Evolutionary conservation across 2,888 invertebrate genomes (phyloP).

Genomic region (Parelbella ahira): DNA sequence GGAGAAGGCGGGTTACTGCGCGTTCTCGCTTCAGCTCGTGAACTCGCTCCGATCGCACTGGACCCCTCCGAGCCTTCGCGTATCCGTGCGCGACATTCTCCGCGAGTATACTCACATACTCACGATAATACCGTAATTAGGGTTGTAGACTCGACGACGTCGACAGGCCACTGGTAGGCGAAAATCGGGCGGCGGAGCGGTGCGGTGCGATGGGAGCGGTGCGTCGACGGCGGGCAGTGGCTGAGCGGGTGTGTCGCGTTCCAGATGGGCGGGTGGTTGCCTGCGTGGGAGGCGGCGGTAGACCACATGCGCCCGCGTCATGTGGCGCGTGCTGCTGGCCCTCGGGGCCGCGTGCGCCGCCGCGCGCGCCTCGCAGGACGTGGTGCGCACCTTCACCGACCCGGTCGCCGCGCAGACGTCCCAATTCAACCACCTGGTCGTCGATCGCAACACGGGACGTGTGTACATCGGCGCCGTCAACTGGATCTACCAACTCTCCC

Average conservation of each 20-base stretch:
- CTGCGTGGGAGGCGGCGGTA: constrained; percentile 66
- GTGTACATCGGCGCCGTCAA: constrained; percentile 95
- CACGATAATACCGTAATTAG: constrained; percentile 21
- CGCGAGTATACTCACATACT: constrained; percentile 38
- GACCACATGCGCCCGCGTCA: constrained; percentile 76
- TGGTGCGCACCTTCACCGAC: constrained; percentile 85
- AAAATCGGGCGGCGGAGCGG: constrained; percentile 50
- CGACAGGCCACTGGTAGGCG: constrained; percentile 31
- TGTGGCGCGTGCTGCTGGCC: constrained; percentile 81
- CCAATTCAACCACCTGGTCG: constrained; percentile 92
- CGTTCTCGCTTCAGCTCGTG: constrained; percentile 62
- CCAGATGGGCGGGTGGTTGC: constrained; percentile 69
- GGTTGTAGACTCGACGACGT: constrained; percentile 11
- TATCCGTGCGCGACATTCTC: constrained; percentile 46
- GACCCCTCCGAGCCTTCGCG: constrained; percentile 69
- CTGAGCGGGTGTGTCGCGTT: constrained; percentile 76
- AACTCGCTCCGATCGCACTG: constrained; percentile 76
- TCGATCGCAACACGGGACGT: constrained; percentile 94
- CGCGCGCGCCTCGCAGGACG: constrained; percentile 81
- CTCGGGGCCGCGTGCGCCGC: constrained; percentile 77
- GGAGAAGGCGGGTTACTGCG: constrained; percentile 62
- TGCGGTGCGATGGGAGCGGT: constrained; percentile 73
- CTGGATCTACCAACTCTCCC: constrained; percentile 93
- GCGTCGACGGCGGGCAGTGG: constrained; percentile 61
- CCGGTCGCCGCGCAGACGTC: constrained; percentile 82